Percentiles rank a stretch among this genome's conserved stretches.
Conservation (phyloP, 2,888 invertebrate species). For the Leptinotarsa haldemani region DNA sequence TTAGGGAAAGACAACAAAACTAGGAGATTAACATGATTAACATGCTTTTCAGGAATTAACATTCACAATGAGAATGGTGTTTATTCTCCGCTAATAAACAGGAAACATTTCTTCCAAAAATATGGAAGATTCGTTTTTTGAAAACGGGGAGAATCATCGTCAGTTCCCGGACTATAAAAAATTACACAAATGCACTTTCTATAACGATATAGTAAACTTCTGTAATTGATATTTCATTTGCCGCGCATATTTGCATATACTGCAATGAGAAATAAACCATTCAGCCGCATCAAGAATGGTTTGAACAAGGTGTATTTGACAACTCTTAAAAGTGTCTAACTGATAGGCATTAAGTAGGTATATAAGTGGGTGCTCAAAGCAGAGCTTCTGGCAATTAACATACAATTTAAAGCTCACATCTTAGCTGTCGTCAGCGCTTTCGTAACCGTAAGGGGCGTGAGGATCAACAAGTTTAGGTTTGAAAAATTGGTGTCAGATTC, state of each 20-base stretch:
- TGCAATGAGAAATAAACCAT: neutral
- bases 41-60: too few relatives aligned
- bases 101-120: too few relatives aligned
- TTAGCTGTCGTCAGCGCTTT: slow-evolving; percentile 7
- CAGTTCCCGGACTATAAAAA: neutral
- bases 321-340: slow-evolving; percentile 9
- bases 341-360: slow-evolving; percentile 14
- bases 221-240: slow-evolving; percentile 4
- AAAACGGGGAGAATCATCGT: neutral
- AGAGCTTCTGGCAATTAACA: slow-evolving; percentile 20
- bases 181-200: neutral
- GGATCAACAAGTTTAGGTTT: slow-evolving; percentile 14
- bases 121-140: neutral
- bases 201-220: neutral
- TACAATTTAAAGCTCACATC: slow-evolving; percentile 10
- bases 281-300: slow-evolving; percentile 8
- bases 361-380: slow-evolving; percentile 15
- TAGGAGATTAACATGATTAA: too few relatives aligned
- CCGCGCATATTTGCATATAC: neutral
- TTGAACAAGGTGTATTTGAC: slow-evolving; percentile 15
- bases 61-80: neutral
- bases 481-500: slow-evolving; percentile 4
- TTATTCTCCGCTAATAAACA: neutral
- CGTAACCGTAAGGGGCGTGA: neutral
- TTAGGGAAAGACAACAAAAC: too few relatives aligned